Evolutionary conservation across 92 coral and sea anemone genomes (phyloP), one percentile per base, ranked within the genome.

Genomic region (Siderastrea siderea): DNA sequence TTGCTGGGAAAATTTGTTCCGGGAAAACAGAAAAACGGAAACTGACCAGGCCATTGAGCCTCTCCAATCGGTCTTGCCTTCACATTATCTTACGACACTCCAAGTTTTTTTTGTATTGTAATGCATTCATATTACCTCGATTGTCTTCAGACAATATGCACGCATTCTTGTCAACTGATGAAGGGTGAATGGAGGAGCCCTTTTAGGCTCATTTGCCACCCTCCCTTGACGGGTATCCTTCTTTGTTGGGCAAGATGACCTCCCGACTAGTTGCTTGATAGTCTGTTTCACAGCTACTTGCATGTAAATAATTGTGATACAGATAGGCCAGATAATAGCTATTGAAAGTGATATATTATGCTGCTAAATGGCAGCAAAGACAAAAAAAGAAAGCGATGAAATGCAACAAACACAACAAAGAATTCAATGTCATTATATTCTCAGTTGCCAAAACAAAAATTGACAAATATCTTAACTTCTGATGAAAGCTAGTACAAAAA

Each of bases 281-380:
- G 78, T 74, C 63, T 52, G 78, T 74, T 74, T 52, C 7, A 74
- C 78, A 74, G 61, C 78, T 74, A 74, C 38, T 26, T 26, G 38
- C 38, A 26, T 26, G 38, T 26, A 26, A 26, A 26, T 26, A 26
- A 26, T 26, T 26, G 38, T 26, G 38, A 26, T 26, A 26, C 38
- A 26, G 38, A 26, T 26, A 26, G 38, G 38, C 38, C 38, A 26
- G 38, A 26, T 26, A 26, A 26, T 26, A 26, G 38, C 38, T 26
- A 26, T 26, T 26, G 38, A 26, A 26, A 26, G 38, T 26, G 38
- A 26, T 26, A 26, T 26, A 26, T 26, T 26, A 26, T 26, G 38
- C 0, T 26, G 38, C 38, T 26, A 26, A 26, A 26, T 26, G 38
- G 38, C 38, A 26, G 38, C 0, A 26, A 26, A 26, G 38, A 26